Evolutionary conservation across 2,113 vertebrate species (phyloP), one percentile per base, ranked within the genome.

Genomic region (Chlamydotis undulata): DNA sequence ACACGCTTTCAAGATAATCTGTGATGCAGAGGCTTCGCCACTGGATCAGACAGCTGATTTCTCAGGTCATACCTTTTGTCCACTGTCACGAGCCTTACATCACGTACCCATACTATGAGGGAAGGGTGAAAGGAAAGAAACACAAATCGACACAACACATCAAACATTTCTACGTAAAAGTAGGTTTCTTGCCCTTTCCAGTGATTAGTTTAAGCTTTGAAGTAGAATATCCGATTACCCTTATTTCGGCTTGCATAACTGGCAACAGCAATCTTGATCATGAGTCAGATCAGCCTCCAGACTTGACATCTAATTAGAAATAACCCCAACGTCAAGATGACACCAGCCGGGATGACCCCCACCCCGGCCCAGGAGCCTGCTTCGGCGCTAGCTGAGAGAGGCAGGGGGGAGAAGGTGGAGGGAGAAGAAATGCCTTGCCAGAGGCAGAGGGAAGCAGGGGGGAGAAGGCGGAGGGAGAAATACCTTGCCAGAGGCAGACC

Each of bases 121-220:
- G 61, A 39, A 75, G 26, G 26, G 17, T 1, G 37, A 29, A 13
- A 69, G 19, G 19, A 14, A 56, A 65, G 26, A 35, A 63, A 43
- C 0, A 19, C n/a, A 50, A 35, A 80, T 4, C 3, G 2, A 9
- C 80, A 12, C 35, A 12, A 18, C 17, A 5, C 7, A 1, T 21
- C 73, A 71, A 35, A 47, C 31, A 16, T 10, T 39, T 33, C 90
- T 41, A 19, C 28, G 1, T 0, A 4, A 25, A 8, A 26, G 10
- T 6, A 10, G 47, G 29, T 13, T 63, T 39, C 89, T 33, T n/a
- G 86, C 43, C 83, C 43, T 74, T 64, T 68, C 55, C 47, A 61
- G 7, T 0, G 12, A 81, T 7, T 50, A 39, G 28, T 79, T 60
- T 53, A 74, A 82, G 41, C 78, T 91, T 5, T 33, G 35, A 56